phyloP scores from a whole-genome alignment of 2,888 invertebrate genomes.

The Apoderus coryli region DNA sequence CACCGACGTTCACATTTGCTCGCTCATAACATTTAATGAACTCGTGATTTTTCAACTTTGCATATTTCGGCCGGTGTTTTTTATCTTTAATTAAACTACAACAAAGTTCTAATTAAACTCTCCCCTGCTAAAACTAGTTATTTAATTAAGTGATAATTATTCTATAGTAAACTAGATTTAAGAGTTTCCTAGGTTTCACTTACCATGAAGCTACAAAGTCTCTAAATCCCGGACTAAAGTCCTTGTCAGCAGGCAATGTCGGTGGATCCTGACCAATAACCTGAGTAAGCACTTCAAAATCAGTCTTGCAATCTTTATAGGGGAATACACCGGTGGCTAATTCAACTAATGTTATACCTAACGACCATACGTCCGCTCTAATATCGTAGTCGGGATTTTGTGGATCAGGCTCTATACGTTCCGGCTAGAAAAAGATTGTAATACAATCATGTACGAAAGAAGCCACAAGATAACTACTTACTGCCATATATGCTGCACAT shows the following conservation, averaged over 20 bases:
- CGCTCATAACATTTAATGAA: constrained; percentile 74
- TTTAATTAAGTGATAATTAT: too few relatives aligned
- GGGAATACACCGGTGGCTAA: constrained; percentile 94
- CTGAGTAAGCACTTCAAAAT: constrained; percentile 92
- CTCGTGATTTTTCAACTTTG: constrained; percentile 71
- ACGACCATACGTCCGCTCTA: constrained; percentile 97
- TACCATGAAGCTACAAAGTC: constrained; percentile 86
- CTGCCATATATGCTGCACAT: constrained; percentile 99
- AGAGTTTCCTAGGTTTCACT: constrained; percentile 25
- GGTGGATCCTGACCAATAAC: constrained; percentile 83
- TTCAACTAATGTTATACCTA: constrained; percentile 93
- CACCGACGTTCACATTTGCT: constrained; percentile 56
- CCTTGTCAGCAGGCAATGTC: constrained; percentile 57
- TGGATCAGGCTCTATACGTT: constrained; percentile 91
- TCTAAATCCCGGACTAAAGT: constrained; percentile 76
- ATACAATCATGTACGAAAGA: too few relatives aligned
- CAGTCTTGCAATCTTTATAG: constrained; percentile 86
- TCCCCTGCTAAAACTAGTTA: too few relatives aligned
- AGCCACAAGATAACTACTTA: too few relatives aligned
- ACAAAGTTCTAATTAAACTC: too few relatives aligned
- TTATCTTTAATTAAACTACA: constrained; percentile 86
- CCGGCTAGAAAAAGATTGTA: constrained; percentile 59
- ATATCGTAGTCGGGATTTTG: constrained; percentile 94
- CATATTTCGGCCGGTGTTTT: constrained; percentile 86
- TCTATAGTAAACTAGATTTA: too few relatives aligned